Conservation (phyloP, 2,797 vertebrate species). For the Sebastiscus albofasciatus region DNA sequence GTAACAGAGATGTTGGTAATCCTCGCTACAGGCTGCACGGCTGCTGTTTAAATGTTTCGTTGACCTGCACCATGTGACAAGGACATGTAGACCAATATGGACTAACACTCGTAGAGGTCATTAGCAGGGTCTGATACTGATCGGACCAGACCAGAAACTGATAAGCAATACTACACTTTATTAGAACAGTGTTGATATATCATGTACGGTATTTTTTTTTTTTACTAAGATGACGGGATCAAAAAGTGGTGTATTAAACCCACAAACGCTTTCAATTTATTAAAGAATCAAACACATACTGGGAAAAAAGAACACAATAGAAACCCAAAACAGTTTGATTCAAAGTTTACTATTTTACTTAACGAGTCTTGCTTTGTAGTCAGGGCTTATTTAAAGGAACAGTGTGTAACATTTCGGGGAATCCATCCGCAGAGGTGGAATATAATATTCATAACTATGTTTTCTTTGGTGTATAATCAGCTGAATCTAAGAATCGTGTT, state of each 20-base stretch:
- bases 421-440: too few species aligned
- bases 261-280: background rate
- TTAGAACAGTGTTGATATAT: background rate
- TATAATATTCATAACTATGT: too few species aligned
- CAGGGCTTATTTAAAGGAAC: background rate
- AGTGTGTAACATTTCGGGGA: too few species aligned
- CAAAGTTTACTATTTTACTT: background rate
- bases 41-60: conserved; percentile 15
- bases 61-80: conserved; percentile 25
- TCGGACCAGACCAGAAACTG: background rate
- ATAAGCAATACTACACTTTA: background rate
- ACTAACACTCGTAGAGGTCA: background rate
- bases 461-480: too few species aligned
- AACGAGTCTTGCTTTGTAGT: background rate
- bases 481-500: too few species aligned
- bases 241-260: background rate
- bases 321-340: background rate
- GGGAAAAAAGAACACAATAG: background rate
- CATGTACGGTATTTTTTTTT: background rate
- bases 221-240: background rate
- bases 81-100: conserved; percentile 9
- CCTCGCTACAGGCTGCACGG: conserved; percentile 26
- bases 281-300: background rate
- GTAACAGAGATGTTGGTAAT: conserved; percentile 61
- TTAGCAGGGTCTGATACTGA: background rate